phyloP scores from a whole-genome alignment of 2,888 invertebrate genomes.

The Perdita meconis region DNA sequence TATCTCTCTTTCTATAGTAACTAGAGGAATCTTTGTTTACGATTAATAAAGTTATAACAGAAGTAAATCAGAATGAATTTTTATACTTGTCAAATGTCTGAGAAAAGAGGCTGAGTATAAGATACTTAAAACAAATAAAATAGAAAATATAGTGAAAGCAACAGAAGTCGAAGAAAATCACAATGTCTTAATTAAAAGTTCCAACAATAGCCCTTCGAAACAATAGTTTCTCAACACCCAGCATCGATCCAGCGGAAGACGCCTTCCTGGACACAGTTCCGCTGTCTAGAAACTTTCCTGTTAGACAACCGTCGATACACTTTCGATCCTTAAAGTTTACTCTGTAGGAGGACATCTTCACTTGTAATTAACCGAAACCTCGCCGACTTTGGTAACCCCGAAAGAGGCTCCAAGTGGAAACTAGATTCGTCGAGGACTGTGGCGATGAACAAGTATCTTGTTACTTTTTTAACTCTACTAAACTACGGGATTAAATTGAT shows the following conservation, averaged over 20 bases:
- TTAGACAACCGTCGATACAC: constrained; percentile 51
- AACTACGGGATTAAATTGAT: too few relatives aligned
- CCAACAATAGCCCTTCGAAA: background rate
- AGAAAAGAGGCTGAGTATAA: too few relatives aligned
- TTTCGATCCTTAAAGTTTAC: constrained; percentile 42
- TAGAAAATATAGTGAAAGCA: background rate
- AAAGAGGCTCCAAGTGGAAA: background rate
- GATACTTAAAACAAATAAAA: too few relatives aligned
- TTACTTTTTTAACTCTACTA: too few relatives aligned
- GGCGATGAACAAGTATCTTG: too few relatives aligned
- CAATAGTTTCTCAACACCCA: constrained; percentile 43
- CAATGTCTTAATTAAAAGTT: constrained; percentile 6
- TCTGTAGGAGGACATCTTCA: constrained; percentile 34
- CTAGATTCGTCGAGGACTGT: background rate
- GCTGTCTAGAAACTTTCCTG: constrained; percentile 62
- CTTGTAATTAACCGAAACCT: constrained; percentile 40
- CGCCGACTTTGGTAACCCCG: background rate
- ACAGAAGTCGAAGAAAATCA: background rate
- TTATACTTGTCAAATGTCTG: too few relatives aligned
- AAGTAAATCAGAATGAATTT: too few relatives aligned
- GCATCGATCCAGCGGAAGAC: constrained; percentile 41
- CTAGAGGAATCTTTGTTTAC: too few relatives aligned
- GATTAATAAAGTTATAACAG: too few relatives aligned
- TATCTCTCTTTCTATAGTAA: too few relatives aligned
- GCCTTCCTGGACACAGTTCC: constrained; percentile 22